A percentile compares a stretch with the other conserved stretches of the same genome.
Evolutionary conservation across 2,113 vertebrate species (phyloP).

Genomic region (pig (Sus scrofa)): DNA sequence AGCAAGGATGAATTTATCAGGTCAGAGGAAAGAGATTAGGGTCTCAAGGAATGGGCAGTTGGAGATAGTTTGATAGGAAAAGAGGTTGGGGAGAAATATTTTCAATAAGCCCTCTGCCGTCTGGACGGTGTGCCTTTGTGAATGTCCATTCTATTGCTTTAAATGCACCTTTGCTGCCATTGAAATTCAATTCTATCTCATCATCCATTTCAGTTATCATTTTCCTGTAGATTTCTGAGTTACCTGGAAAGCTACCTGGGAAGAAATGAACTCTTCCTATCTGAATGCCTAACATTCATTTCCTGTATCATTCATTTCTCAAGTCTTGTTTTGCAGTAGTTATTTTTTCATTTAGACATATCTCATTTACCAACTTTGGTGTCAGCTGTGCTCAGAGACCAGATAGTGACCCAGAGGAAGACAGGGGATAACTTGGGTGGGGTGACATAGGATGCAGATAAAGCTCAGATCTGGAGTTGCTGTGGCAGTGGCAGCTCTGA

Average conservation of each 20-base stretch:
- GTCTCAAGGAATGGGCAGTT: slow-evolving; percentile 55
- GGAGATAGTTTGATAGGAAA: slow-evolving; percentile 57
- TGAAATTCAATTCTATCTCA: background rate
- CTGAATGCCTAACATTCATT: background rate
- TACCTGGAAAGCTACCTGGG: background rate
- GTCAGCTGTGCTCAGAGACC: background rate
- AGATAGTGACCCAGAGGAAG: background rate
- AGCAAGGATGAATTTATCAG: slow-evolving; percentile 73
- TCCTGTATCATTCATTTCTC: background rate
- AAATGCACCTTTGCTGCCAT: background rate
- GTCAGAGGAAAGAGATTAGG: slow-evolving; percentile 60
- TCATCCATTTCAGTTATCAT: background rate
- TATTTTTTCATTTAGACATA: background rate
- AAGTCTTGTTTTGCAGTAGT: background rate
- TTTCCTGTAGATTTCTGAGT: slow-evolving; percentile 12
- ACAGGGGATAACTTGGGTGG: background rate
- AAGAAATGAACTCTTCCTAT: background rate
- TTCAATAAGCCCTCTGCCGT: slow-evolving; percentile 18
- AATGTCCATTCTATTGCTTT: background rate
- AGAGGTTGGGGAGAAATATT: background rate
- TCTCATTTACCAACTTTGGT: background rate
- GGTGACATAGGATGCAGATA: background rate
- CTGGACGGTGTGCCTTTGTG: background rate
- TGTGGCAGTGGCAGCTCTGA: too few species aligned
- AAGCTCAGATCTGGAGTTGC: too few species aligned